Evolutionary conservation across 1,140 invertebrate species (phyloP), one percentile per base, ranked within the genome.

Genomic region (Drosophila parabipectinata): DNA sequence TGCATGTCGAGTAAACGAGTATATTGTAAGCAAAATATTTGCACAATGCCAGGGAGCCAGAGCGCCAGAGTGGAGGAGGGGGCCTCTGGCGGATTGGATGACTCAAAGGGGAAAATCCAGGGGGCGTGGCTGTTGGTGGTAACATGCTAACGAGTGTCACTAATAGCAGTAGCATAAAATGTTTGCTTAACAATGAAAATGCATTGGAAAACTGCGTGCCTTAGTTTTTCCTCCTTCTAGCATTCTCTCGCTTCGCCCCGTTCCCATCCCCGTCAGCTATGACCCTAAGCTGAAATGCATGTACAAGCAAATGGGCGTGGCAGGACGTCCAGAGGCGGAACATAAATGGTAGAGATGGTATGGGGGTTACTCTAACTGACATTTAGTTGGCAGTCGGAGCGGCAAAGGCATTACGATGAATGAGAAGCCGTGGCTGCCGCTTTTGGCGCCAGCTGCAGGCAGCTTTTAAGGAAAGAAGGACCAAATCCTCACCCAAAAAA

Each of bases 111-210:
- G 28, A 37, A 3, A 28, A 1, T 10, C 5, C 1, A 1, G 32
- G 15, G 32, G 52, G 3, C 52, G 18, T 4, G 3, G 34, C 34
- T 10, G 34, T n/a, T 34, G 51, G 69, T 66, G 63, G 63, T 10
- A 60, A 76, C 72, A 77, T 77, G 74, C 72, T 76, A 77, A 77
- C 74, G 74, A 77, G 72, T 76, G 74, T 68, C 72, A 77, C 74
- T 77, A 77, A 77, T 77, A 77, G 74, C 72, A 77, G 73, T 47
- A 69, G 63, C 74, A 77, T 77, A 77, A 77, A 77, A 77, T 77
- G 74, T 77, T 77, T 76, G 74, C 73, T 76, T 77, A 77, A 77
- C 74, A 77, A 77, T 77, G 74, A 77, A 77, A 77, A 77, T 77
- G 74, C 74, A 77, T 77, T 61, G 74, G 74, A 77, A 77, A 76